Evolutionary conservation across 2,113 vertebrate species (phyloP), one percentile per base, ranked within the genome.

Genomic region (Corythoichthys haematopterus): DNA sequence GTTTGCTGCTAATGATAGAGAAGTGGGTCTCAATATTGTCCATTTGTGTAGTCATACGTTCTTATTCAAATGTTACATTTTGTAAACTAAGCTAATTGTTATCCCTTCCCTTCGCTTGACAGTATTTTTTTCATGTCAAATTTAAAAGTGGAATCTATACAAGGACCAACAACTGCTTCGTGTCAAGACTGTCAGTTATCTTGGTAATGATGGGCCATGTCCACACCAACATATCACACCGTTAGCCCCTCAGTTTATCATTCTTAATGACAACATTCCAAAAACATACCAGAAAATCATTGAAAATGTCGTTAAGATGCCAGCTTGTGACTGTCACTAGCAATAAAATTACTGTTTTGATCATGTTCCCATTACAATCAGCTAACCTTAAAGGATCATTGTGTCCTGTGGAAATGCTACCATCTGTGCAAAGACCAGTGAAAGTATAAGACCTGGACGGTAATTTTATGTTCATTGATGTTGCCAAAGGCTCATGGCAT

Each of bases 191-290:
- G 16, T 53, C 64, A 28, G 20, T 28, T 56, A 46, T 75, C 79
- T 79, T 77, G 71, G 75, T 76, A 67, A n/a, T 68, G 68, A 80
- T 78, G 74, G 74, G 70, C 74, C 10, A 10, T 20, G 28, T 57
- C 33, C 35, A 28, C 35, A 28, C 55, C 40, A n/a, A 45, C 40
- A 45, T 40, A 45, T n/a, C 40, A 33, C 40, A 28, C 35, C 35
- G 33, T 14, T 4, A 20, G 20, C n/a, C 58, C 9, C 40, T 43
- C 37, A 11, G 7, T 11, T 8, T 20, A n/a, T 2, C 1, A 2
- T 7, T 40, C 38, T 38, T 60, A 40, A 43, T 60, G 11, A 36
- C 16, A 40, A 7, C 15, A 40, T 15, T 59, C 14, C 16, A 59
- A 40, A n/a, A 40, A 5, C 13, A 37, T 8, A 37, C 6, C 3